Evolutionary conservation across 2,113 vertebrate genomes (phyloP).

Genomic region (Galemys pyrenaicus): DNA sequence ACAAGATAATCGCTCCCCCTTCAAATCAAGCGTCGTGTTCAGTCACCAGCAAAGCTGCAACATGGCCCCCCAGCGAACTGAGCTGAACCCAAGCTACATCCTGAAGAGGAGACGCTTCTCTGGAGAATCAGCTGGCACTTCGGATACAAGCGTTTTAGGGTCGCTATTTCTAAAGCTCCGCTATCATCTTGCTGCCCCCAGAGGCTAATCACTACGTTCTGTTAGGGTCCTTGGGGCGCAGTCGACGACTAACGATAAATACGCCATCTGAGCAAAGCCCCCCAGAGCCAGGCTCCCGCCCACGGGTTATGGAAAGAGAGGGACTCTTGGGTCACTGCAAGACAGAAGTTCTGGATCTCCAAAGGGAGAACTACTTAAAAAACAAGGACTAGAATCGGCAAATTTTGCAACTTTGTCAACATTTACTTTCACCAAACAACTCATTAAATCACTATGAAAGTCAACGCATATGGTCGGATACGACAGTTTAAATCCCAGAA

Average conservation of each 20-base stretch:
- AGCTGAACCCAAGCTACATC: neutral
- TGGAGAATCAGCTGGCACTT: neutral
- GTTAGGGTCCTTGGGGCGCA: neutral
- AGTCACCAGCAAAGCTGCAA: neutral
- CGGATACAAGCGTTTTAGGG: neutral
- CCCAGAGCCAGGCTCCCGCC: neutral
- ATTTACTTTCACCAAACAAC: conserved; percentile 80
- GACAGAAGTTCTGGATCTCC: neutral
- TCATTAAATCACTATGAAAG: conserved; percentile 81
- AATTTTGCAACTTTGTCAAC: conserved; percentile 74
- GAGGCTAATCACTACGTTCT: neutral
- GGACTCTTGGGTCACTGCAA: neutral
- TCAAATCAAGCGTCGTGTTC: neutral
- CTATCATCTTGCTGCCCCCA: neutral
- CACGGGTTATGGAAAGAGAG: neutral
- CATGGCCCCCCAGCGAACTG: neutral
- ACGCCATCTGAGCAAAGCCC: neutral
- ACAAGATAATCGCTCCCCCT: neutral
- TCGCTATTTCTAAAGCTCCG: neutral
- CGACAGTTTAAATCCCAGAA: conserved; percentile 75
- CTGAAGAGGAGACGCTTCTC: neutral
- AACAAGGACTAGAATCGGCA: conserved; percentile 25
- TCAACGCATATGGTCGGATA: conserved; percentile 67
- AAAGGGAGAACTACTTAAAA: conserved; percentile 28
- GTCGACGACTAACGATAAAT: neutral